Conservation (phyloP, 2,113 vertebrate species). For the Emydura subglobosa region DNA sequence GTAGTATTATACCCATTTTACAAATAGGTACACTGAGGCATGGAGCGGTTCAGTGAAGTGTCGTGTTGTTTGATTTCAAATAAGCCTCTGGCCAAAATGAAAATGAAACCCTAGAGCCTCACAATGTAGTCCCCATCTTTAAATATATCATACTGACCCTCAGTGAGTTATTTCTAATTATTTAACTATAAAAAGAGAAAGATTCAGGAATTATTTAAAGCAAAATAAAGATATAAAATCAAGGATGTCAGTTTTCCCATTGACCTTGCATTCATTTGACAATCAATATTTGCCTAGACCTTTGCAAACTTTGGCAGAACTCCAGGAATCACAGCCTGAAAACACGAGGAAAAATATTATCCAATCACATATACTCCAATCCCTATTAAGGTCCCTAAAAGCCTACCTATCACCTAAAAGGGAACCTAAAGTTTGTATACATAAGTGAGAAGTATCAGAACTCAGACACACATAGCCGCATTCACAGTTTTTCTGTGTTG, state of each 20-base stretch:
- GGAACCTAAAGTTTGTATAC: not conserved
- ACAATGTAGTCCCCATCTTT: not conserved
- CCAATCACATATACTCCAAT: not conserved
- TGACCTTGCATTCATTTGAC: not conserved
- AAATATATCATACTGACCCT: not conserved
- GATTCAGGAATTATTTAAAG: not conserved
- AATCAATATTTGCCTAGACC: not conserved
- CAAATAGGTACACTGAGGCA: conserved; percentile 39
- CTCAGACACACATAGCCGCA: not conserved
- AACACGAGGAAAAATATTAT: not conserved
- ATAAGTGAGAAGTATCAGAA: not conserved
- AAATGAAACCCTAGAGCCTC: conserved; percentile 1
- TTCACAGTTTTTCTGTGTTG: not conserved
- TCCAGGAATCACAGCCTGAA: not conserved
- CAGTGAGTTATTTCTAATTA: conserved; percentile 25
- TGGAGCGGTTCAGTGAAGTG: conserved; percentile 12
- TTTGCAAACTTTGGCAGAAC: not conserved
- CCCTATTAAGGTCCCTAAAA: not conserved
- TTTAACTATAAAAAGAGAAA: not conserved
- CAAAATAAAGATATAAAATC: conserved; percentile 8
- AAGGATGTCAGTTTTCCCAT: not conserved
- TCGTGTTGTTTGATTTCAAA: not conserved
- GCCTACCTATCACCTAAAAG: not conserved
- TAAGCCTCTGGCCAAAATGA: not conserved
- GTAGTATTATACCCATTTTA: conserved; percentile 9